Evolutionary conservation across 1,140 invertebrate genomes (phyloP), one percentile per base, ranked within the genome.

Genomic region (Drosophila funebris): DNA sequence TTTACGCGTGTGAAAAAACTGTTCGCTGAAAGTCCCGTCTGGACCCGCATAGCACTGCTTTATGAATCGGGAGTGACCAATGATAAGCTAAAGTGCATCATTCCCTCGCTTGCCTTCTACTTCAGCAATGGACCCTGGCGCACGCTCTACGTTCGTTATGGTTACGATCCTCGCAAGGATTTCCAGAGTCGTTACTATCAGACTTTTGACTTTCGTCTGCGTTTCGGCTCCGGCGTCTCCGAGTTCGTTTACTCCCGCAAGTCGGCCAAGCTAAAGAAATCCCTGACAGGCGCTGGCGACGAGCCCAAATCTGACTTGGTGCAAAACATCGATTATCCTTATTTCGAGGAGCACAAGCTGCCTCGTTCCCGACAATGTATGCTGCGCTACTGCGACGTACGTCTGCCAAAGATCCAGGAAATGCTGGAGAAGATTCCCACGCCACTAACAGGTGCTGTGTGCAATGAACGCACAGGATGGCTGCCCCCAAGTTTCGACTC

Each of bases 111-210:
- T 0, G 96, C 97, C 0, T 97, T 97, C 91, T 97, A 97, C 90
- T 97, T 96, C 91, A 93, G 94, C 9, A 96, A 94, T 74, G 98
- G 98, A 0, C 98, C 98, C 0, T 99, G 97, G 97, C 93, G 96
- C 57, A 94, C 95, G 44, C 94, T 96, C 85, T 98, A 97, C 96
- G 95, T 97, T 0, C 94, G 93, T 87, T 95, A 96, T 80, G 97
- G 97, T 0, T 98, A 97, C 82, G 97, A 98, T 93, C 97, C 97
- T 0, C 93, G 96, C 39, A 95, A 95, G 79, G 95, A 97, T 74
- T 95, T 95, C n/a, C 90, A 92, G 1, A 93, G 96, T 22, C 95
- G 96, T 76, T 94, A 94, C 41, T 98, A 97, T 91, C 97, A 99
- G 92, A 90, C 95, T 8, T 93, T 99, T 22, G 97, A 98, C 92